Base-by-base conservation (phyloP, 2,888 invertebrate species). In the Parnassius smintheus region DNA sequence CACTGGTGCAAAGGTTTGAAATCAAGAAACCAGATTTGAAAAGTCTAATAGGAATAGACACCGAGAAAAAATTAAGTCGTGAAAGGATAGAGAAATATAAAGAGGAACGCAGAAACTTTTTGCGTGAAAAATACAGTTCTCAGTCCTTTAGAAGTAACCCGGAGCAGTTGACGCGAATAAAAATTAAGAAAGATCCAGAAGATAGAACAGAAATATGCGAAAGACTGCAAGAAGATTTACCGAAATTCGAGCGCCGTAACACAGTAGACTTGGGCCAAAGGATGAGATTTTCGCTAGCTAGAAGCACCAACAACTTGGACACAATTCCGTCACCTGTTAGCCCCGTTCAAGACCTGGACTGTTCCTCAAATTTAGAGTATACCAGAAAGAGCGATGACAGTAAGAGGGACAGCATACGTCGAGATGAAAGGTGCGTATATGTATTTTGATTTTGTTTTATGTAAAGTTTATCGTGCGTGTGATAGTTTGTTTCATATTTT, bases 31-130 rank as follows among this genome's bases (percentile, higher is more conserved):
- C 82, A 0, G 87, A 90, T 1, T 68, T 88, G 0, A 89, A 86
- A 53, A 83, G 73, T 7, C 56, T 89, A 0, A 89, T 91, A 61
- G 85, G 75, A 0, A 73, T 87, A 56, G 92, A 92, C 25, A 85
- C 93, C 0, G 88, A 93, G 9, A 93, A 93, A 61, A 94, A 95
- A 65, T 78, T 94, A 25, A 95, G 96, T 73, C 90, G 97, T 55
- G 97, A 97, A 77, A 88, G 97, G 54, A 97, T 98, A 68, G 97
- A 98, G 83, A 95, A 96, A 80, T 98, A 97, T 80, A 98, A 98
- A 86, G 97, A 97, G 78, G 97, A 98, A 77, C 90, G 97, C n/a
- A 92, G 98, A 58, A 95, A 95, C 71, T 96, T 96, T 75, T 85
- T 97, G 12, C 93, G 97, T 54, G 97, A 97, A 77, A 97, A 97